Conservation (phyloP, 2,113 vertebrate genomes). For the Chaetodon trifascialis region DNA sequence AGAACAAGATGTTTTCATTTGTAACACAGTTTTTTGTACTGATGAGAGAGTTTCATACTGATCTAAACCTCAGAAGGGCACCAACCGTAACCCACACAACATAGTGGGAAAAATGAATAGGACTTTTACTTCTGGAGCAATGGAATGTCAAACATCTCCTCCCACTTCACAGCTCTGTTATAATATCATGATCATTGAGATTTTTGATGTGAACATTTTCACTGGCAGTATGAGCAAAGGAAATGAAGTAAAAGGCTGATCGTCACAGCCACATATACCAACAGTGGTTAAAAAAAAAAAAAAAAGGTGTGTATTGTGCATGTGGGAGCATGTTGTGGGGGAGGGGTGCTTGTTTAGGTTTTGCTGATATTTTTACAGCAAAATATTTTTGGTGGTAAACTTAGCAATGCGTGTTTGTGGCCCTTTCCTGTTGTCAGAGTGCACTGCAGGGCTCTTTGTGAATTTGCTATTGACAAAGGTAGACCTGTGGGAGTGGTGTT, state of each 20-base stretch:
- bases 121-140: neutral
- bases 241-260: conserved; percentile 19
- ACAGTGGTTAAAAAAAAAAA: neutral
- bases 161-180: neutral
- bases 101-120: neutral
- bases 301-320: conserved; percentile 40
- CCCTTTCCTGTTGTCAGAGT: conserved; percentile 11
- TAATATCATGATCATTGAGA: neutral
- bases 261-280: conserved; percentile 23
- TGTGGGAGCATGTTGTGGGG: conserved; percentile 43
- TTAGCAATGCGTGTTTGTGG: neutral
- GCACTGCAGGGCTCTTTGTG: conserved; percentile 20
- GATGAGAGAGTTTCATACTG: neutral
- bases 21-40: neutral
- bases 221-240: neutral
- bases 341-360: conserved; percentile 24
- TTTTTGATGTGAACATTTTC: neutral
- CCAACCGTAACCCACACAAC: neutral
- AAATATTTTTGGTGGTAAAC: neutral
- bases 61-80: neutral
- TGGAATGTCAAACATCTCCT: neutral
- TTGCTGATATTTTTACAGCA: conserved; percentile 6
- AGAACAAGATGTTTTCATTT: neutral
- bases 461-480: conserved; percentile 51
- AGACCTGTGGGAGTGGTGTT: conserved; percentile 71